Percentiles rank a stretch among this genome's conserved stretches.
Conservation (phyloP, 2,113 vertebrate genomes). For the Pseudorectes ferrugineus region DNA sequence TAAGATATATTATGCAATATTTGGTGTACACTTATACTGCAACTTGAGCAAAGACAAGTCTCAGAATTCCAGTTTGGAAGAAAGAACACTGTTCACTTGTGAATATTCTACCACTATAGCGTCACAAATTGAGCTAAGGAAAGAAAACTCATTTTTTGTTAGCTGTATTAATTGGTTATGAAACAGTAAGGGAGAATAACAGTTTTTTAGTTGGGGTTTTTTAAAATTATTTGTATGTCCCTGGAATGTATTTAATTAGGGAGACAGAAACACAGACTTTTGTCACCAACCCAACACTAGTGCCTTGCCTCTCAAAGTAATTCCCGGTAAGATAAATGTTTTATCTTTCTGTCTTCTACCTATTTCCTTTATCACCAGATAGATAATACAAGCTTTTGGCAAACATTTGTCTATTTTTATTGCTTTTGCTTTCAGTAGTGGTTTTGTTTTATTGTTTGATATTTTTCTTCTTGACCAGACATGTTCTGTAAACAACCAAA, state of each 20-base stretch:
- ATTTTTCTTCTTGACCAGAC: not conserved
- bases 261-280: not conserved
- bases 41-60: not conserved
- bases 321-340: not conserved
- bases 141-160: not conserved
- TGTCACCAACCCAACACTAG: not conserved
- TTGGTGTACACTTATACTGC: not conserved
- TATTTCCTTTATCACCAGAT: not conserved
- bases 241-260: not conserved
- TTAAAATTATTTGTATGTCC: not conserved
- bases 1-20: not conserved
- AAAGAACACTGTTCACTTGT: rapidly evolving
- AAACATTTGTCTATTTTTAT: not conserved
- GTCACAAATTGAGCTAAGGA: not conserved
- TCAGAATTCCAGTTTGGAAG: not conserved
- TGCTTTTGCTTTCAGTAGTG: not conserved
- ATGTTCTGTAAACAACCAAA: not conserved
- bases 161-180: not conserved
- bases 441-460: not conserved
- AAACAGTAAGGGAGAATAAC: not conserved
- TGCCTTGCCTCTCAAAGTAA: not conserved
- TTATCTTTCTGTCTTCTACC: not conserved
- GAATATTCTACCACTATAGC: not conserved
- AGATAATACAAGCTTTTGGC: not conserved
- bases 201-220: not conserved